These are phyloP conservation scores for Zonotrichia leucophrys DNA, from an alignment of 2,113 vertebrate species.

Conservation along the genomic window DNA sequence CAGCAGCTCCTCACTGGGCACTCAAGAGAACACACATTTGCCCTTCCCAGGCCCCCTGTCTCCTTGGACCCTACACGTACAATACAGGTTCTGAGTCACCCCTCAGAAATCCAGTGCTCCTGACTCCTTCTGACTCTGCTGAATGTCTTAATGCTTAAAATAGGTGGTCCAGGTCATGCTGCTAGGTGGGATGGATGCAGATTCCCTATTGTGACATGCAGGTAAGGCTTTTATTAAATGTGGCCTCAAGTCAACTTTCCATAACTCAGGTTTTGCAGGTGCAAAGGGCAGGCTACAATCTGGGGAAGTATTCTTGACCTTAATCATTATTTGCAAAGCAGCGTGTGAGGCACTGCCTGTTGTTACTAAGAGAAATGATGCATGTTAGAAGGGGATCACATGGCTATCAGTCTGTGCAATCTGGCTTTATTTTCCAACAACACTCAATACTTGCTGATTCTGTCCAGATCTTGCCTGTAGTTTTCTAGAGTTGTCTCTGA, in stretches of 20 bases:
- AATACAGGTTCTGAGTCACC: neutral
- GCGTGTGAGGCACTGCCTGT: neutral
- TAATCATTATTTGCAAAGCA: neutral
- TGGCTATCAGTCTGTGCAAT: neutral
- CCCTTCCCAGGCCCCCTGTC: neutral
- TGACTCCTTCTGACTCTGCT: neutral
- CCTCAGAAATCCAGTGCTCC: neutral
- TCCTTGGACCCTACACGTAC: neutral
- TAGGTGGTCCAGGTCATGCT: neutral
- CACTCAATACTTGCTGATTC: neutral
- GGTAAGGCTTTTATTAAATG: neutral
- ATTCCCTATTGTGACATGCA: neutral
- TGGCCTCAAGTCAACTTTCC: neutral
- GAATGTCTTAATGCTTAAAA: neutral
- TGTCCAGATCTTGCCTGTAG: neutral
- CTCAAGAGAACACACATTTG: neutral
- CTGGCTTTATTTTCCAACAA: slow-evolving; percentile 6
- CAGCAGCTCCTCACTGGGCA: neutral
- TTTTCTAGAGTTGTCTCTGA: neutral
- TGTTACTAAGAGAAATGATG: neutral
- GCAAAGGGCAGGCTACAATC: neutral
- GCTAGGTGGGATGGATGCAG: neutral
- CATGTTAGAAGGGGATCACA: neutral
- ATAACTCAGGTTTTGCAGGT: neutral
- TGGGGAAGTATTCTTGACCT: neutral